Base-by-base conservation (phyloP, 2,113 vertebrate species). In the Diphyllodes magnificus region DNA sequence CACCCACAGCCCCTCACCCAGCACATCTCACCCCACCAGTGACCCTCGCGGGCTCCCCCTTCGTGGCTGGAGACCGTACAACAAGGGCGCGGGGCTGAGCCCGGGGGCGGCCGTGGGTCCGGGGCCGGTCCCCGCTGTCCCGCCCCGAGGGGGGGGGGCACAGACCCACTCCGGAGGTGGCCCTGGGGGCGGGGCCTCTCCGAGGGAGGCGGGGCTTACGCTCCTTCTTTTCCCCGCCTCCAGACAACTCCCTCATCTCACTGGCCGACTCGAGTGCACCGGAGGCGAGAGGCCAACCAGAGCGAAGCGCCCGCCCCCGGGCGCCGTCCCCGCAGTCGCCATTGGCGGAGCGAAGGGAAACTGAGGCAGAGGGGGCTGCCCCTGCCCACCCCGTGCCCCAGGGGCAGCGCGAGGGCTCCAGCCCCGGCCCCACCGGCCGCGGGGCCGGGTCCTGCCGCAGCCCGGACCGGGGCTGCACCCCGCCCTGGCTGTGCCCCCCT, bases 291-390 rank as follows among this genome's bases (percentile, higher is more conserved):
- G 6, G 7, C 93, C 91, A 96, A 95, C 83, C 49, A n/a, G 19
- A 3, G 14, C 23, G 11, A 45, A 51, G 30, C 6, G 20, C 75
- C 76, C 80, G 56, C 79, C 91, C 44, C 70, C 0, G 22, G 76
- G 81, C 64, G 7, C 88, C 23, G 28, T 53, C 72, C 53, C 82
- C 53, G 39, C 77, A 6, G 39, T 17, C 6, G 40, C 39, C 57
- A 96, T 95, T 96, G 95, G 95, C 11, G 22, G 68, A 37, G 2
- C 24, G 0, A 11, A 10, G 88, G 78, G 93, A 96, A 95, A 96
- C 93, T 95, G 95, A 96, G 95, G 95, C 91, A 91, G n/a, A 5
- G 61, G 19, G 18, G 22, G 31, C 53, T 39, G 42, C 51, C 35
- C 35, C 18, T 9, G 42, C 61, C 31, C 39, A 14, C 35, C 51